Evolutionary conservation across 2,888 invertebrate genomes (phyloP), one percentile per base, ranked within the genome.

Genomic region (Pseudolycoriella hygida): DNA sequence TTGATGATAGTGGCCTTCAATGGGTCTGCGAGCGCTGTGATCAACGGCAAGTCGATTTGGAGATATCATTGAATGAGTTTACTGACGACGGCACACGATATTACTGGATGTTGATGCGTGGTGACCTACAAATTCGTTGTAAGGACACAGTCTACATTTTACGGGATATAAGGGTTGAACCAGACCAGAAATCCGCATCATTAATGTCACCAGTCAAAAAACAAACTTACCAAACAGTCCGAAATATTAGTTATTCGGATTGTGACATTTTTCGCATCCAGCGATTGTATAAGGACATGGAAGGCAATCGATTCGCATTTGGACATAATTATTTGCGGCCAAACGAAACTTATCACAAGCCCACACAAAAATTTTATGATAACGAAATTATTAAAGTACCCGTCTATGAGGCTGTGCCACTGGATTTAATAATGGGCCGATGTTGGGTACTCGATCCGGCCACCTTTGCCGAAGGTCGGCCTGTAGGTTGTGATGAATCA

Each of bases 331-430:
- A 93, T 63, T 70, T 96, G 50, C 71, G 94, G 31, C 97, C 97
- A 10, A 92, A 96, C 60, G 97, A 98, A 67, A 97, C 97, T 2
- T 93, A 85, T 69, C 92, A 93, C 60, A 93, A 94, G 59, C 90
- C 92, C 12, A 84, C 88, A 1, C 76, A 96, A 54, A 88, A 87
- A 68, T 94, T 90, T 67, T 89, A 86, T 68, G 80, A 81, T 37
- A 90, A 92, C 60, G 92, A 92, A 67, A 87, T 97, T 44, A 89
- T 97, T 68, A 76, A 93, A 45, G 90, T 93, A 2, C 94, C 96
- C 0, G 66, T 94, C n/a, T 94, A 92, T 60, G 96, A 97, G 67
- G 87, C 92, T 3, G 85, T 96, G 42, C 89, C 94, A 1, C 82
- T 96, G 51, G 90, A 94, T 59, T 72, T 90, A 43, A 82, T 97